Evolutionary conservation across 23 tunicate species (phyloP).

Genomic region (Halocynthia aurantium): DNA sequence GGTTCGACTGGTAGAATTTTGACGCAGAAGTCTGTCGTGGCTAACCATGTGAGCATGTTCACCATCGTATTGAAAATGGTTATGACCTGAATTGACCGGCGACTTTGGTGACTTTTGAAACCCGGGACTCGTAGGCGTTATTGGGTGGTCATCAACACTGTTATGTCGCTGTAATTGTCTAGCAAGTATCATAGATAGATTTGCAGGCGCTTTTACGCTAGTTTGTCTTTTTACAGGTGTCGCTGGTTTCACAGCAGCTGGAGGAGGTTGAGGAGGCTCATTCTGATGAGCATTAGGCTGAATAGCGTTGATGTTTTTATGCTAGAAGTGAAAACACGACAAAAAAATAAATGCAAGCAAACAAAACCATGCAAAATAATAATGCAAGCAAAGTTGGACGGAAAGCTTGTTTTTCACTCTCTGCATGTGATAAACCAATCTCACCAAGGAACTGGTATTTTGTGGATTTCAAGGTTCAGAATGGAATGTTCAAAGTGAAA

Average conservation of each 20-base stretch:
- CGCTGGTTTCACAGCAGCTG: conserved; percentile 9
- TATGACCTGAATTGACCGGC: neutral
- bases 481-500: no score
- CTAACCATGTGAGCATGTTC: neutral
- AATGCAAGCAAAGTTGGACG: no score
- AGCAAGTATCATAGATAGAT: conserved; percentile 7
- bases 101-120: neutral
- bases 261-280: neutral
- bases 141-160: neutral
- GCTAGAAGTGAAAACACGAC: neutral
- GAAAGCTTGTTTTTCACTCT: no score
- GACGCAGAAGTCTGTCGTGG: neutral
- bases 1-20: conserved; percentile 14
- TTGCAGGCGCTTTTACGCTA: conserved; percentile 17
- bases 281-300: no score
- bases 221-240: conserved; percentile 9
- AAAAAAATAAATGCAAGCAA: neutral
- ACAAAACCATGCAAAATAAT: conserved; percentile 2
- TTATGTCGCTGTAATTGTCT: conserved; percentile 18
- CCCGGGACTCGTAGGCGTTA: neutral
- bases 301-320: neutral
- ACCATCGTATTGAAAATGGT: neutral
- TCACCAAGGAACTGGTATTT: no score
- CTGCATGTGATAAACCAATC: no score
- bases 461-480: no score